Percentiles rank a stretch among this genome's conserved stretches.
phyloP scores from a whole-genome alignment of 2,888 invertebrate genomes.

The Drosophila melanosoma region DNA sequence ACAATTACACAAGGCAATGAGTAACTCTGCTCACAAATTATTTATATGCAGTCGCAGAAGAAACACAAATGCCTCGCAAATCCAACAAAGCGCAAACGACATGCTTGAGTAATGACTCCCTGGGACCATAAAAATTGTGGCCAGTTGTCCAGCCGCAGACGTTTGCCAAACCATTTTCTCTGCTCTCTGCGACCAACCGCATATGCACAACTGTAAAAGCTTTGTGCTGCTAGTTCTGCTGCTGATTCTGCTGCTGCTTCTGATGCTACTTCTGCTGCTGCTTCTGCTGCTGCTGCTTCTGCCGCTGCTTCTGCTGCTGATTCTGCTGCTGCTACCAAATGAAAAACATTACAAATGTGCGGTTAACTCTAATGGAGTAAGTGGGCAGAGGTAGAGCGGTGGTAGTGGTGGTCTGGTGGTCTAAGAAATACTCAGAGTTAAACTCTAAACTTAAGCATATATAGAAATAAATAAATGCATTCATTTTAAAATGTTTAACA shows the following conservation, averaged over 20 bases:
- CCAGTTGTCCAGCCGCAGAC: conserved; percentile 48
- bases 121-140: conserved; percentile 49
- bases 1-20: conserved; percentile 46
- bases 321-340: conserved; percentile 30
- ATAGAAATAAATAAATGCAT: neutral
- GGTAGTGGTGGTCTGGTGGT: neutral
- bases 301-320: too few species aligned
- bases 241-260: neutral
- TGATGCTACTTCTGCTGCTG: too few species aligned
- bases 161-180: conserved; percentile 38
- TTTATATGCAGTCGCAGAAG: conserved; percentile 41
- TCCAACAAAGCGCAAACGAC: conserved; percentile 61
- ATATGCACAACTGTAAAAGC: conserved; percentile 45
- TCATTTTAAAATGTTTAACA: neutral
- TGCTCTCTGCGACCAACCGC: conserved; percentile 31
- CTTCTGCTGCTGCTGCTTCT: neutral
- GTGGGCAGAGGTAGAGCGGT: neutral
- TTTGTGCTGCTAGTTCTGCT: conserved; percentile 15
- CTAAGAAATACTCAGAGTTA: neutral
- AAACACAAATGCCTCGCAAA: conserved; percentile 33
- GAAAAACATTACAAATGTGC: conserved; percentile 66
- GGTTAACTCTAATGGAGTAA: conserved; percentile 50
- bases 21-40: conserved; percentile 35
- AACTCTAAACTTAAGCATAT: neutral
- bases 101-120: conserved; percentile 62